Evolutionary conservation across 23 tunicate genomes (phyloP), one percentile per base, ranked within the genome.

Genomic region (Clavelina lepadiformis): DNA sequence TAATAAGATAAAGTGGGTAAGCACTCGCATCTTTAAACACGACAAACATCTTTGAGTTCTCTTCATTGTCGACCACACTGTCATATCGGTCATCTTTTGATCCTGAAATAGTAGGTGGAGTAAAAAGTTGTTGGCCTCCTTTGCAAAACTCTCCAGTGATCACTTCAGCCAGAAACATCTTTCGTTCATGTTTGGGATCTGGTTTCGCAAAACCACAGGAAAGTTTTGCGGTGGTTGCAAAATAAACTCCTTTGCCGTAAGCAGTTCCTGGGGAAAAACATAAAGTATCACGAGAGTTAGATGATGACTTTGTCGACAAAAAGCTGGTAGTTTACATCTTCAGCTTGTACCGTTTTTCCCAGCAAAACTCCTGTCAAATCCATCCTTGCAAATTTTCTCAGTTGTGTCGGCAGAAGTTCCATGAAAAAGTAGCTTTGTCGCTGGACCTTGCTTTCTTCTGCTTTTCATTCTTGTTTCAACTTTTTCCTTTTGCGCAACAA

Each of bases 281-380:
- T n/a, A n/a, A n/a, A n/a, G n/a, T n/a, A n/a, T n/a, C n/a, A n/a
- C n/a, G n/a, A n/a, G n/a, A n/a, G n/a, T n/a, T n/a, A n/a, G n/a
- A n/a, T n/a, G n/a, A n/a, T n/a, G n/a, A n/a, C n/a, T n/a, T n/a
- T n/a, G n/a, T n/a, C n/a, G n/a, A n/a, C n/a, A n/a, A n/a, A n/a
- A n/a, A n/a, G n/a, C n/a, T n/a, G n/a, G n/a, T n/a, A n/a, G n/a
- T n/a, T n/a, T n/a, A n/a, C n/a, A n/a, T n/a, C n/a, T n/a, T n/a
- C n/a, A n/a, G n/a, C n/a, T n/a, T n/a, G 53, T 44, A 81, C 88
- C 88, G 38, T 81, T 72, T 71, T 71, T 63, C 28, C 88, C 88
- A 27, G 88, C 79, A 54, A 69, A 81, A 31, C 41, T 63, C 28
- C 79, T 49, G 52, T 81, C 77, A 72, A 81, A 81, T 21, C 79